A percentile compares a stretch with the other conserved stretches of the same genome.
These are phyloP conservation scores for Ammodytes dubius DNA, from an alignment of 2,113 vertebrate species.

Conservation along the genomic window DNA sequence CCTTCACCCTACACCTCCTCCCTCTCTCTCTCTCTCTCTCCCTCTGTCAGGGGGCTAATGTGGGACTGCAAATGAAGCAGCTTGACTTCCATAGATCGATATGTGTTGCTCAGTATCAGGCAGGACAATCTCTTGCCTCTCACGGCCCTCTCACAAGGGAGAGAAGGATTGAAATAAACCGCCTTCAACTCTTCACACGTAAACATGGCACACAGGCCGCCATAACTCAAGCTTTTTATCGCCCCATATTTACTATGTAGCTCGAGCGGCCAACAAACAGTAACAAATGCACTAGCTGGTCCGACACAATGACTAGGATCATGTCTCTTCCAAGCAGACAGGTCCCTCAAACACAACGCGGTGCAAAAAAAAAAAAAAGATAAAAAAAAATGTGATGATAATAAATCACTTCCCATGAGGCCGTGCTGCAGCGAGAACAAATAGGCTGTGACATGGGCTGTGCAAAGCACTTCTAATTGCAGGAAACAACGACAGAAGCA, in stretches of 20 bases:
- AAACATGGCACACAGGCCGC: slow-evolving; percentile 49
- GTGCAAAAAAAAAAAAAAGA: slow-evolving; percentile 44
- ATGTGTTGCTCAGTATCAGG: slow-evolving; percentile 78
- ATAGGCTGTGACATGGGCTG: slow-evolving; percentile 49
- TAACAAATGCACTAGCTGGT: slow-evolving; percentile 64
- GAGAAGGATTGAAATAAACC: slow-evolving; percentile 64
- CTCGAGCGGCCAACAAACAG: slow-evolving; percentile 73
- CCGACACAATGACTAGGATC: slow-evolving; percentile 54
- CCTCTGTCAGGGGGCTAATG: slow-evolving; percentile 72
- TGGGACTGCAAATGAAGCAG: slow-evolving; percentile 80
- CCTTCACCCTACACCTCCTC: slow-evolving; percentile 44
- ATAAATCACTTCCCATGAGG: slow-evolving; percentile 61
- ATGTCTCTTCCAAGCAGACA: slow-evolving; percentile 63
- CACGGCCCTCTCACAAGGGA: slow-evolving; percentile 48
- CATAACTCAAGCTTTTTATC: slow-evolving; percentile 73
- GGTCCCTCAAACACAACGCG: slow-evolving; percentile 57
- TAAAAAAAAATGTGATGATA: slow-evolving; percentile 58
- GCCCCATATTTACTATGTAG: slow-evolving; percentile 69
- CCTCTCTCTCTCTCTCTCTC: slow-evolving; percentile 46
- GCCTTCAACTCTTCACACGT: slow-evolving; percentile 58
- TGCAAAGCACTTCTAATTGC: slow-evolving; percentile 57
- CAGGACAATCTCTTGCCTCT: slow-evolving; percentile 63
- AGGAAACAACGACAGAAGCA: slow-evolving; percentile 61
- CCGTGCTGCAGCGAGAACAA: slow-evolving; percentile 44
- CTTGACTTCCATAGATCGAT: slow-evolving; percentile 84